Conservation (phyloP, 2,888 invertebrate genomes). For the Periphyllus acericola region DNA sequence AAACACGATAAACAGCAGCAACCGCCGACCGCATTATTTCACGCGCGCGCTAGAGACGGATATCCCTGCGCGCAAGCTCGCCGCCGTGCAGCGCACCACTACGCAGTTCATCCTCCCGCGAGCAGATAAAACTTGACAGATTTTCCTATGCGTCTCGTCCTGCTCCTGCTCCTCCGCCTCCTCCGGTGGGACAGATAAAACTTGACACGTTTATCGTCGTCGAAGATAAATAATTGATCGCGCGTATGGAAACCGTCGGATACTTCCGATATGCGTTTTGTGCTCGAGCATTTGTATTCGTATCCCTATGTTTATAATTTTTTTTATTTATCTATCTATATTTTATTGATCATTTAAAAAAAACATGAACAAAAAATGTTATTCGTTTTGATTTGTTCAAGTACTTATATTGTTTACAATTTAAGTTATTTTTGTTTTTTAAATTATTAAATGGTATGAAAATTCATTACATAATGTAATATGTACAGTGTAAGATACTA, state of each 20-base stretch:
- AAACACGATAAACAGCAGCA: background rate
- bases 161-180: too few relatives aligned
- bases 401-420: too few relatives aligned
- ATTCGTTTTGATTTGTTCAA: too few relatives aligned
- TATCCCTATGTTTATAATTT: background rate
- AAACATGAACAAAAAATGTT: too few relatives aligned
- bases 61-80: background rate
- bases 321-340: too few relatives aligned
- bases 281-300: background rate
- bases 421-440: too few relatives aligned
- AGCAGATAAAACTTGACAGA: conserved; percentile 35
- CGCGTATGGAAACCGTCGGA: background rate
- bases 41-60: conserved; percentile 4
- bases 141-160: conserved; percentile 2
- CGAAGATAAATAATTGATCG: conserved; percentile 25
- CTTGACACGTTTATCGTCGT: conserved; percentile 35
- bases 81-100: background rate
- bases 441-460: too few relatives aligned
- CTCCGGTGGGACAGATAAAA: background rate
- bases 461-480: too few relatives aligned
- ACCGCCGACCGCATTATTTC: background rate
- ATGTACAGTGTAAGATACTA: too few relatives aligned
- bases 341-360: too few relatives aligned
- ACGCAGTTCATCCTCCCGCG: background rate
- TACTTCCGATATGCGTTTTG: background rate